Evolutionary conservation across 2,113 vertebrate genomes (phyloP).

Genomic region (Dissostichus mawsoni): DNA sequence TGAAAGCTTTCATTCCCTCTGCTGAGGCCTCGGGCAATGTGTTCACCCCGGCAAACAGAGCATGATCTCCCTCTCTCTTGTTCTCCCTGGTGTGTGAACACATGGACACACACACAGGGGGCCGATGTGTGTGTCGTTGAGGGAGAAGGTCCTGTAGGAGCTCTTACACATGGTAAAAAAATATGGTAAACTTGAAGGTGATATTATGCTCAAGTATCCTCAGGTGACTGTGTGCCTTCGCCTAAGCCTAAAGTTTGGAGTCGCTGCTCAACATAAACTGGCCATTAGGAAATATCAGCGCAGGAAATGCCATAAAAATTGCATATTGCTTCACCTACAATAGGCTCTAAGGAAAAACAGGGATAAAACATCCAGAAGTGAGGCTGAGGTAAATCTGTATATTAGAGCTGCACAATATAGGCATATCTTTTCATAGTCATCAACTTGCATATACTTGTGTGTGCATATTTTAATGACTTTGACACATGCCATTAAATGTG

Average conservation of each 20-base stretch:
- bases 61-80: constrained; percentile 68
- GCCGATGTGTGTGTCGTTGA: constrained; percentile 20
- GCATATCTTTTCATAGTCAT: no score
- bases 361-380: not conserved
- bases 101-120: not conserved
- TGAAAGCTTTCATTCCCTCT: constrained; percentile 78
- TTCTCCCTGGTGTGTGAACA: constrained; percentile 25
- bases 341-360: not conserved
- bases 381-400: no score
- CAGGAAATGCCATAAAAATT: not conserved
- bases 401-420: no score
- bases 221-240: not conserved
- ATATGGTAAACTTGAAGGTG: not conserved
- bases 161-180: not conserved
- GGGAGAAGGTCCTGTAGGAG: not conserved
- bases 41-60: constrained; percentile 78
- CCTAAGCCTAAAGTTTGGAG: not conserved
- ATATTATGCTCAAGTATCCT: not conserved
- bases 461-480: not conserved
- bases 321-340: not conserved
- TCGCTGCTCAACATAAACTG: not conserved
- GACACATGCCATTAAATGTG: not conserved
- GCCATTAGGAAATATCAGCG: not conserved
- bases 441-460: no score
- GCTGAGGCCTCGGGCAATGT: constrained; percentile 72